Percentiles rank a stretch among this genome's conserved stretches.
phyloP scores from a whole-genome alignment of 2,888 invertebrate genomes.

The Neoascia interrupta region DNA sequence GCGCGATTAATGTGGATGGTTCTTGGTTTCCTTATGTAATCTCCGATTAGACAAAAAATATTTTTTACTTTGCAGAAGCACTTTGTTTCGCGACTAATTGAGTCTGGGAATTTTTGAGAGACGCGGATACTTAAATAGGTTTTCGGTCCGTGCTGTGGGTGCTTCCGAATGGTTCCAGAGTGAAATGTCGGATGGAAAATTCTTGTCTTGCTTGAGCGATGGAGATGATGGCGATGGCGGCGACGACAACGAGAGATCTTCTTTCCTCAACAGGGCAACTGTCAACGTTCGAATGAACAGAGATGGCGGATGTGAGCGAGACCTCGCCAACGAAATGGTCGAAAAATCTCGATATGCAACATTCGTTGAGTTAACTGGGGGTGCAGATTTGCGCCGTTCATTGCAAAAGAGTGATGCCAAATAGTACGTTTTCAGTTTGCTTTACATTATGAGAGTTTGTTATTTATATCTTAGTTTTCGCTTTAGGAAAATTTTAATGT shows the following conservation, averaged over 20 bases:
- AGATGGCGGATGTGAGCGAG: conserved; percentile 5
- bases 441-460: not conserved
- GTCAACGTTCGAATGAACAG: conserved; percentile 34
- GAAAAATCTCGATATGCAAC: conserved; percentile 2
- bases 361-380: conserved; percentile 46
- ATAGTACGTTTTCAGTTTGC: not conserved
- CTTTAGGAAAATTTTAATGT: not conserved
- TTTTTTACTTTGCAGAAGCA: conserved; percentile 8
- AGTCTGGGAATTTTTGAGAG: conserved; percentile 19
- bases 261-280: conserved; percentile 45
- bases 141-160: conserved; percentile 6
- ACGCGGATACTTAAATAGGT: conserved; percentile 42
- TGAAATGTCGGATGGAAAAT: too few relatives aligned
- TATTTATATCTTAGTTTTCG: not conserved
- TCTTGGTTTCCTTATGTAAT: conserved; percentile 35
- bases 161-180: too few relatives aligned
- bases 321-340: conserved; percentile 2
- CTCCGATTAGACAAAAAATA: not conserved
- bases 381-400: not conserved
- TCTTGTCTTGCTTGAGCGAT: conserved; percentile 7
- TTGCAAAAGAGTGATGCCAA: conserved; percentile 31
- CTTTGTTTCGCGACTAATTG: conserved; percentile 37
- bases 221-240: conserved; percentile 23
- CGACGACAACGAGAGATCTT: conserved; percentile 22
- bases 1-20: not conserved